Evolutionary conservation across 2,113 vertebrate genomes (phyloP).

Genomic region (Triplophysa siluroides): DNA sequence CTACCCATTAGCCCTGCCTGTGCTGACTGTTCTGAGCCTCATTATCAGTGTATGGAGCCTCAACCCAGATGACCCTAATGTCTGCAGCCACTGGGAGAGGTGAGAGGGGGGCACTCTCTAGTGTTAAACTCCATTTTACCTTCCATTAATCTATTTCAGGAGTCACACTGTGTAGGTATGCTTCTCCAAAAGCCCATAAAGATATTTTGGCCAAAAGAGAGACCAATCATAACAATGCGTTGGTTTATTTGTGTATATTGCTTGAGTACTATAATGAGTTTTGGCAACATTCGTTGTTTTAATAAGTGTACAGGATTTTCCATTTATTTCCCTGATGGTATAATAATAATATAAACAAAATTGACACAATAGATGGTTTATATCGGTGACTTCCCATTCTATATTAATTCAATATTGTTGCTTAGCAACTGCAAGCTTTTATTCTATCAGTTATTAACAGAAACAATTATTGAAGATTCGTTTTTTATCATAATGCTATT

Average conservation of each 20-base stretch:
- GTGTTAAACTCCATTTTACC: constrained; percentile 29
- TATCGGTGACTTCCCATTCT: no score
- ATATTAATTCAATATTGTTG: no score
- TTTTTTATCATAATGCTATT: no score
- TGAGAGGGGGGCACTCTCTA: constrained; percentile 63
- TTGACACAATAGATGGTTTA: no score
- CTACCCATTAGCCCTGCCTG: constrained; percentile 63
- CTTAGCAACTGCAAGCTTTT: no score
- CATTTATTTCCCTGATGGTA: neutral
- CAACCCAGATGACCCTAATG: constrained; percentile 97
- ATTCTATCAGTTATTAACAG: no score
- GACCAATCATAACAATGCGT: neutral
- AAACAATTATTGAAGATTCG: no score
- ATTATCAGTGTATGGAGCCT: constrained; percentile 73
- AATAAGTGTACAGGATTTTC: neutral
- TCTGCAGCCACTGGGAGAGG: constrained; percentile 99
- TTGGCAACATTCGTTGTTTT: neutral
- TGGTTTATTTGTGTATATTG: constrained; percentile 4
- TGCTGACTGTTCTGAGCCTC: constrained; percentile 70
- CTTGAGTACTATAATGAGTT: constrained; percentile 3
- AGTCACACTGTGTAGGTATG: constrained; percentile 1
- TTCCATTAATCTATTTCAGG: constrained; percentile 42
- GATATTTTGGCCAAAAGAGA: constrained; percentile 23
- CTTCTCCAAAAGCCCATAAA: constrained; percentile 3
- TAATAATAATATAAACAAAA: neutral